Percentiles rank a stretch among this genome's conserved stretches.
These are phyloP conservation scores for Thinocorus orbignyianus DNA, from an alignment of 2,113 vertebrate species.

Conservation along the genomic window DNA sequence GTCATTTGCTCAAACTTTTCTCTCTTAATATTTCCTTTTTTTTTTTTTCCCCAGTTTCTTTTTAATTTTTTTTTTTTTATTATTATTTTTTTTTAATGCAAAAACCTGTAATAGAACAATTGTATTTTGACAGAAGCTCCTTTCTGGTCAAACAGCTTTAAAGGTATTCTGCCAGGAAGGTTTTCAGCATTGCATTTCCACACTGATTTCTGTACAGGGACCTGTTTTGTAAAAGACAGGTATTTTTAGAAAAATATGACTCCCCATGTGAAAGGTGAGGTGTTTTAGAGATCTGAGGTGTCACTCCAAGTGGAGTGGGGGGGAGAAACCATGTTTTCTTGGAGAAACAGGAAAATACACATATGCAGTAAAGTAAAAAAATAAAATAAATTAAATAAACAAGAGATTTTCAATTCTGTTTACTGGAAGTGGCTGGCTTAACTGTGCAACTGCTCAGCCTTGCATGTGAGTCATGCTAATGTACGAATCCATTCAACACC, in stretches of 20 bases:
- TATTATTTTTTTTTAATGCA: not conserved
- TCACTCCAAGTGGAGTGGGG: not conserved
- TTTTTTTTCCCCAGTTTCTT: no score
- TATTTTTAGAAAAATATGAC: not conserved
- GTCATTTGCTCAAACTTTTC: not conserved
- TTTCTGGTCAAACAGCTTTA: not conserved
- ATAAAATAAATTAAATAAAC: constrained; percentile 33
- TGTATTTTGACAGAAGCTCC: not conserved
- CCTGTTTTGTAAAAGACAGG: not conserved
- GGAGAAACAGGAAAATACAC: constrained; percentile 35
- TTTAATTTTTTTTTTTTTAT: not conserved
- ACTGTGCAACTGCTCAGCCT: constrained; percentile 38
- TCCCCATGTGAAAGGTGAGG: not conserved
- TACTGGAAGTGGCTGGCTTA: constrained; percentile 45
- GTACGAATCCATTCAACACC: constrained; percentile 50
- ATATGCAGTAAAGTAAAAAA: constrained; percentile 38
- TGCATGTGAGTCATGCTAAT: constrained; percentile 46
- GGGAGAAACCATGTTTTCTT: not conserved
- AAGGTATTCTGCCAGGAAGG: not conserved
- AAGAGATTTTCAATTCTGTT: constrained; percentile 34
- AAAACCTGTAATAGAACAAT: not conserved
- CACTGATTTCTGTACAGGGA: not conserved
- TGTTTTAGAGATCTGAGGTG: not conserved
- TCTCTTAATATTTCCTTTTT: not conserved
- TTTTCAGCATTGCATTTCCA: not conserved